Evolutionary conservation across 2,113 vertebrate species (phyloP).

Genomic region (Alligator mississippiensis): DNA sequence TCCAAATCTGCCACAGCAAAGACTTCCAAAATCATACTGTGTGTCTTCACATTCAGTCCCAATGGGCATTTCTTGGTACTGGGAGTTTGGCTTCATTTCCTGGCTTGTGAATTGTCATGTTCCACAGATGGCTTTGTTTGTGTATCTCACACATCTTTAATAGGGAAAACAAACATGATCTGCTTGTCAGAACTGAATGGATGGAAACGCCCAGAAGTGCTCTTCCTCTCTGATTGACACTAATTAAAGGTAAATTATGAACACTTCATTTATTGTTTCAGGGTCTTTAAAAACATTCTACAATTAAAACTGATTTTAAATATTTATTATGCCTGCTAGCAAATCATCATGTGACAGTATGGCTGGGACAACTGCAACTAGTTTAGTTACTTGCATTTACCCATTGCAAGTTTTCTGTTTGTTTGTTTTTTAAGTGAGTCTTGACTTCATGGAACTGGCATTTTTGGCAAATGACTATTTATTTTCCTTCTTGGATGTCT

Average conservation of each 20-base stretch:
- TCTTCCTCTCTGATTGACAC: background rate
- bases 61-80: accelerated
- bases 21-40: background rate
- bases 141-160: accelerated
- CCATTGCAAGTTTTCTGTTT: background rate
- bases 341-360: background rate
- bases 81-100: accelerated
- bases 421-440: background rate
- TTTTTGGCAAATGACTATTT: background rate
- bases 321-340: background rate
- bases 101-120: accelerated
- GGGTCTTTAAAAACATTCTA: background rate
- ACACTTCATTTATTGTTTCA: background rate
- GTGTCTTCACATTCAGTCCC: accelerated
- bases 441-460: background rate
- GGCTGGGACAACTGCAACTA: background rate
- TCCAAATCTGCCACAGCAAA: background rate
- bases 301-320: background rate
- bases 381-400: background rate
- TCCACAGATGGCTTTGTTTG: background rate
- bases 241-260: background rate
- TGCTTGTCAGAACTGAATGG: background rate
- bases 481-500: background rate
- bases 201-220: background rate
- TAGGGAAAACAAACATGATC: accelerated